A percentile compares a stretch with the other conserved stretches of the same genome.
Conservation (phyloP, 2,888 invertebrate species). For the Sphinx pinastri region DNA sequence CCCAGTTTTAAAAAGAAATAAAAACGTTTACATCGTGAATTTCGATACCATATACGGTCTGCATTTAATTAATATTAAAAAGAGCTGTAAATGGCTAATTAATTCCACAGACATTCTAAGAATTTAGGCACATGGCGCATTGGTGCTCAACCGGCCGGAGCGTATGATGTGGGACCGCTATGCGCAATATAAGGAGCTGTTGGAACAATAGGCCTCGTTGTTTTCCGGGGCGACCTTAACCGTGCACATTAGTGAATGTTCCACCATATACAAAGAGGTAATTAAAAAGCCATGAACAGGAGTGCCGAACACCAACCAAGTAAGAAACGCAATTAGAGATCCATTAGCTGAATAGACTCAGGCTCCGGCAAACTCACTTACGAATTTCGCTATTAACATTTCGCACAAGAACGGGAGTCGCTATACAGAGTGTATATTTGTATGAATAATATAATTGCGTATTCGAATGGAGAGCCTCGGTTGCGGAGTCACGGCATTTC, state of each 20-base stretch:
- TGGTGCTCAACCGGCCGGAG: slow-evolving; percentile 39
- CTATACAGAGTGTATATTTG: slow-evolving; percentile 13
- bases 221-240: slow-evolving; percentile 68
- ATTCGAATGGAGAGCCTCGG: slow-evolving; percentile 60
- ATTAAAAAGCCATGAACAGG: slow-evolving; percentile 77
- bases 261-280: slow-evolving; percentile 68
- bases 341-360: slow-evolving; percentile 47
- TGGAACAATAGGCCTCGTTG: slow-evolving; percentile 73
- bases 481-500: slow-evolving; percentile 75
- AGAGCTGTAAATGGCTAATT: slow-evolving; percentile 62
- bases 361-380: slow-evolving; percentile 32
- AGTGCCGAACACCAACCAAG: slow-evolving; percentile 41
- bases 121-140: slow-evolving; percentile 67
- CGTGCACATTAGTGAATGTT: slow-evolving; percentile 73
- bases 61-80: slow-evolving; percentile 57
- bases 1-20: slow-evolving; percentile 31
- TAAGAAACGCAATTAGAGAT: slow-evolving; percentile 59
- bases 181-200: slow-evolving; percentile 73
- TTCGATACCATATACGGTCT: slow-evolving; percentile 38
- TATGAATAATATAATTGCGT: slow-evolving; percentile 58
- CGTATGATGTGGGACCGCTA: slow-evolving; percentile 76
- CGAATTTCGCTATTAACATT: slow-evolving; percentile 15
- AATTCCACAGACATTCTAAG: slow-evolving; percentile 73
- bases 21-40: slow-evolving; percentile 13
- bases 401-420: slow-evolving; percentile 4